phyloP scores from a whole-genome alignment of 2,113 vertebrate genomes.

The Passer domesticus region DNA sequence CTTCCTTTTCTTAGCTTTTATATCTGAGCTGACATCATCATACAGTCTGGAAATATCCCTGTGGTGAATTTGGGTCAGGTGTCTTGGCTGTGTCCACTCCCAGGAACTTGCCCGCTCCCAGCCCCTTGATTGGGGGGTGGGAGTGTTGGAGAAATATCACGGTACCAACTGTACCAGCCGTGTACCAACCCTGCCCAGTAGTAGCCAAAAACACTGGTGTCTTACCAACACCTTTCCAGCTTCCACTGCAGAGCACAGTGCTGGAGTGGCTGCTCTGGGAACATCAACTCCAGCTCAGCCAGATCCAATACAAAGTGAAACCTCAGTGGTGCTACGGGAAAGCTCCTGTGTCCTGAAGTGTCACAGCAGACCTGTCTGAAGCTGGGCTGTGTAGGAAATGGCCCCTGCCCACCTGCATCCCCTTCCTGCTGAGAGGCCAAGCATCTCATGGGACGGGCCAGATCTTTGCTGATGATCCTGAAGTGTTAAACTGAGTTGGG shows the following conservation, averaged over 20 bases:
- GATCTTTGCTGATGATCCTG: not conserved
- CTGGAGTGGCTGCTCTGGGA: not conserved
- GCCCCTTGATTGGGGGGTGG: fast-evolving
- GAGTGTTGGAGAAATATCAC: not conserved
- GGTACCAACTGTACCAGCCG: not conserved
- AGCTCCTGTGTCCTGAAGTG: not conserved
- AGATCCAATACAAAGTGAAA: not conserved
- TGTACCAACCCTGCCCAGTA: not conserved
- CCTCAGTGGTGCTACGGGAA: not conserved
- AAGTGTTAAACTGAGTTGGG: not conserved
- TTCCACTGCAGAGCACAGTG: not conserved
- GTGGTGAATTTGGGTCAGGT: not conserved
- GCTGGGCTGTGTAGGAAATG: not conserved
- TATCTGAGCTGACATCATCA: not conserved
- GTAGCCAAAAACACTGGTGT: not conserved
- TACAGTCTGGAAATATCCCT: not conserved
- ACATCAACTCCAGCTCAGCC: not conserved
- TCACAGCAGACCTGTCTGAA: not conserved
- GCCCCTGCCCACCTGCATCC: not conserved
- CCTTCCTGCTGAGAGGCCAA: not conserved
- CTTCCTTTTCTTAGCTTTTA: not conserved
- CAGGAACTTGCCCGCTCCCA: not conserved
- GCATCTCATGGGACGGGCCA: not conserved
- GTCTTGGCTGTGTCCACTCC: not conserved
- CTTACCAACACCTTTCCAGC: not conserved